Conservation (phyloP, 92 coral and sea anemone genomes). For the Siderastrea siderea region DNA sequence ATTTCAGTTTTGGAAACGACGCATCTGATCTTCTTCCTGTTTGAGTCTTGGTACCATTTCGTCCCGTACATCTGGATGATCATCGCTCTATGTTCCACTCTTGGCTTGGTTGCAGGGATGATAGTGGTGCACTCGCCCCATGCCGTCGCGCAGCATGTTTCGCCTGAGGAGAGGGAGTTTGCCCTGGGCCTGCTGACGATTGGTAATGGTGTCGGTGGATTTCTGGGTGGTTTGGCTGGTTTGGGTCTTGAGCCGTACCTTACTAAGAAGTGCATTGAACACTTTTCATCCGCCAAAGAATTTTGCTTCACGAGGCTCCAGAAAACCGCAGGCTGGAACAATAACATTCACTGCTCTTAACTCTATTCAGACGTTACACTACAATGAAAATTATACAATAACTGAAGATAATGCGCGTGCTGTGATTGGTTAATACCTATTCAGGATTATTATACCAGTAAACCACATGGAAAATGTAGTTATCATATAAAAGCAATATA, state of each 20-base stretch:
- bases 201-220: conserved; percentile 81
- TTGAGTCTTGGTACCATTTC: conserved; percentile 84
- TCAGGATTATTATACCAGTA: too few relatives aligned
- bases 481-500: too few relatives aligned
- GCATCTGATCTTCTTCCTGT: conserved; percentile 65
- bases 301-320: conserved; percentile 73
- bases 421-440: too few relatives aligned
- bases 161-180: conserved; percentile 73
- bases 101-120: conserved; percentile 78
- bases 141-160: conserved; percentile 63
- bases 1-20: conserved; percentile 36
- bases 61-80: conserved; percentile 70
- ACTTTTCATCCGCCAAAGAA: conserved; percentile 44
- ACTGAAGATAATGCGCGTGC: too few relatives aligned
- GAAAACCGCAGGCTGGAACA: conserved; percentile 76
- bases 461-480: too few relatives aligned
- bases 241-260: conserved; percentile 72
- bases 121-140: conserved; percentile 85
- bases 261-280: conserved; percentile 46
- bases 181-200: conserved; percentile 84
- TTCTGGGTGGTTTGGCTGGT: conserved; percentile 69
- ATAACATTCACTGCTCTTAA: conserved; percentile 70
- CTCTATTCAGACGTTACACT: too few relatives aligned
- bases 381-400: too few relatives aligned
- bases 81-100: conserved; percentile 70